Percentiles rank a stretch among this genome's conserved stretches.
Evolutionary conservation across 2,797 vertebrate species (phyloP).

Genomic region (Caiman crocodilus): DNA sequence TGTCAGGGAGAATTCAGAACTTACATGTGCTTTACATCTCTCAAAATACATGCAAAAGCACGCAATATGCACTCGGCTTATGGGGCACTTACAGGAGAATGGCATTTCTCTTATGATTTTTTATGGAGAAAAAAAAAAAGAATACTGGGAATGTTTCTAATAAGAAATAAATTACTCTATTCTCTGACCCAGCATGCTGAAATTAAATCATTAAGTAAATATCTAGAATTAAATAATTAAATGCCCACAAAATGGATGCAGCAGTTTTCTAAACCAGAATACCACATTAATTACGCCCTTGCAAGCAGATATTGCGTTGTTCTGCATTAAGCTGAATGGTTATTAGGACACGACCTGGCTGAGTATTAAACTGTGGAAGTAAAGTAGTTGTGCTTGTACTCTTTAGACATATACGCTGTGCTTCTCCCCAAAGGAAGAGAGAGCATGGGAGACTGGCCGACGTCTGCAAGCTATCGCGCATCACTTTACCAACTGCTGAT

Average conservation of each 20-base stretch:
- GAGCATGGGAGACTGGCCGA: background rate
- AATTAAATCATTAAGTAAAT: background rate
- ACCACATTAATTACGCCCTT: background rate
- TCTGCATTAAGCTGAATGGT: fast-evolving
- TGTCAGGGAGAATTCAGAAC: fast-evolving
- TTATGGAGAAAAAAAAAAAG: too few relatives aligned
- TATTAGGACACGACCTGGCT: background rate
- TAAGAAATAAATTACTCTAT: background rate
- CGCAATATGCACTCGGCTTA: fast-evolving
- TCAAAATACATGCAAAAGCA: background rate
- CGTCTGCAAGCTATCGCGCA: background rate
- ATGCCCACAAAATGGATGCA: background rate
- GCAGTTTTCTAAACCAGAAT: background rate
- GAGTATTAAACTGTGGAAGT: background rate
- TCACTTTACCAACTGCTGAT: background rate
- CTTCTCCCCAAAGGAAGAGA: background rate
- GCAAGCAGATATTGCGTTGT: background rate
- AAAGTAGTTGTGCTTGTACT: background rate
- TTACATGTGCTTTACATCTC: background rate
- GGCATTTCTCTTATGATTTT: too few relatives aligned
- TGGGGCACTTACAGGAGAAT: background rate
- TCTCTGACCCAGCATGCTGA: background rate
- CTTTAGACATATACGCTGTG: fast-evolving
- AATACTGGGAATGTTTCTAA: background rate
- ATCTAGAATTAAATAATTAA: background rate